phyloP scores from a whole-genome alignment of 2,113 vertebrate genomes.

The Brachypodius melanocephalos region DNA sequence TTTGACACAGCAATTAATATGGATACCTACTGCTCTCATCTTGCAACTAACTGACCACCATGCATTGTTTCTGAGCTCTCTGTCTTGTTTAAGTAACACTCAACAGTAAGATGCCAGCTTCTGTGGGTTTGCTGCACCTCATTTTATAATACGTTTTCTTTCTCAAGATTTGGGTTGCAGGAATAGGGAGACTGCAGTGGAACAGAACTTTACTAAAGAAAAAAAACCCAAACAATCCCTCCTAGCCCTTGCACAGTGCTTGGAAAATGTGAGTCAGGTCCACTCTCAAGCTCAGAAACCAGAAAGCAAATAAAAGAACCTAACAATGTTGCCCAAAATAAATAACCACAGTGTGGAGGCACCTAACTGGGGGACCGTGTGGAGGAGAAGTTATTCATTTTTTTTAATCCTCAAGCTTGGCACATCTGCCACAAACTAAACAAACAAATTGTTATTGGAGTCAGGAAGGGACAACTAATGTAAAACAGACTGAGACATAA shows the following conservation, averaged over 20 bases:
- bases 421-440: slow-evolving; percentile 15
- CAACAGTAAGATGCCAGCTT: background rate
- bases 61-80: background rate
- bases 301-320: slow-evolving; percentile 37
- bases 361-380: background rate
- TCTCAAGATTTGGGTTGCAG: background rate
- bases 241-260: background rate
- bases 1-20: background rate
- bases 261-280: slow-evolving; percentile 49
- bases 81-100: background rate
- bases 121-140: background rate
- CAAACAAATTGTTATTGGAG: slow-evolving; percentile 13
- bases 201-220: background rate
- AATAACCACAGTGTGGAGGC: slow-evolving; percentile 15
- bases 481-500: slow-evolving; percentile 15
- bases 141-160: background rate
- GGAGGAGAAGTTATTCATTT: background rate
- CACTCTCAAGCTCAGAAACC: background rate
- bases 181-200: background rate
- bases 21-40: background rate
- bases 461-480: slow-evolving; percentile 21
- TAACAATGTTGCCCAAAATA: slow-evolving; percentile 27
- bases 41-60: background rate
- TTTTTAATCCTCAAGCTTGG: slow-evolving; percentile 15
- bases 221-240: background rate